Evolutionary conservation across 2,888 invertebrate species (phyloP).

Genomic region (Apantesis nais): DNA sequence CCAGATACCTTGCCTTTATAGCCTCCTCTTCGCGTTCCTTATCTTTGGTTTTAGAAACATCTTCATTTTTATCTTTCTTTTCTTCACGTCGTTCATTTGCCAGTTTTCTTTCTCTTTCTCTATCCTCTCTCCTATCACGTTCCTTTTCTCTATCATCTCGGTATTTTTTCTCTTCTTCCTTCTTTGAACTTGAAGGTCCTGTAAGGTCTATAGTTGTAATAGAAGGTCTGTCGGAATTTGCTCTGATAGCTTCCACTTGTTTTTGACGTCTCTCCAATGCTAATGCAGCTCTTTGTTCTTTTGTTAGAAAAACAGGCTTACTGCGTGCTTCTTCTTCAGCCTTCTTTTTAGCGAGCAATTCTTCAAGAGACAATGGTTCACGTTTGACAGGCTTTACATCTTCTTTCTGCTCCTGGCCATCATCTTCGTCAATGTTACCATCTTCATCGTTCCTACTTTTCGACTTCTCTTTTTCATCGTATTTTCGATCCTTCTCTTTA

Average conservation of each 20-base stretch:
- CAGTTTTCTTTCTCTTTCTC: constrained; percentile 80
- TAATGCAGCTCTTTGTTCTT: constrained; percentile 96
- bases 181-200: constrained; percentile 75
- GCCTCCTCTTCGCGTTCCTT: constrained; percentile 97
- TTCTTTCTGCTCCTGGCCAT: constrained; percentile 69
- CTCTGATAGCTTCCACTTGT: constrained; percentile 93
- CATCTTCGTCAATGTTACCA: constrained; percentile 67
- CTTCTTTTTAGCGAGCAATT: constrained; percentile 97
- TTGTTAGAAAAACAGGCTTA: constrained; percentile 98
- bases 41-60: constrained; percentile 88
- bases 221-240: constrained; percentile 84
- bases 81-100: constrained; percentile 80
- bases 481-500: constrained; percentile 68
- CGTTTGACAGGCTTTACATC: constrained; percentile 67
- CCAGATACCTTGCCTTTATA: constrained; percentile 97
- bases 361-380: constrained; percentile 98
- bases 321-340: constrained; percentile 97
- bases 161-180: constrained; percentile 74
- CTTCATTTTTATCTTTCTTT: constrained; percentile 82
- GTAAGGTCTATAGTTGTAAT: constrained; percentile 79
- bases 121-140: constrained; percentile 69
- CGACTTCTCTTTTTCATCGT: constrained; percentile 77
- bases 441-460: constrained; percentile 70
- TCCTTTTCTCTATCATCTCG: constrained; percentile 78
- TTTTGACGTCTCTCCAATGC: constrained; percentile 96